Evolutionary conservation across 2,888 invertebrate genomes (phyloP), one percentile per base, ranked within the genome.

Genomic region (Morinoia aosen): DNA sequence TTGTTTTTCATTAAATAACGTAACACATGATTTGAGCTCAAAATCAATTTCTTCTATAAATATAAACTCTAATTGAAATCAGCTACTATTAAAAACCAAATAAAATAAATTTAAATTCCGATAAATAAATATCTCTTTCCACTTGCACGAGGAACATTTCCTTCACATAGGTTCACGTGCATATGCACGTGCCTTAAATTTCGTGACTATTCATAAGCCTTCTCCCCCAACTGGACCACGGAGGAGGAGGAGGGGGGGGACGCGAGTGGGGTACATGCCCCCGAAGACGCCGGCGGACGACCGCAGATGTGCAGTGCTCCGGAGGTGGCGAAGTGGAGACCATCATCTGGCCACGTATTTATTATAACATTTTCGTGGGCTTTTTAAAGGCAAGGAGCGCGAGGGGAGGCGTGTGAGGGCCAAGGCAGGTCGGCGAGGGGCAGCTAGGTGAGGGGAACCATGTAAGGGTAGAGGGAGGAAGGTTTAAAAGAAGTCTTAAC

Each of bases 271-370:
- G 25, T 16, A 76, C 33, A 2, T 76, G 76, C 76, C 33, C 33
- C 25, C 10, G 25, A 33, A 76, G 14, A 2, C 19, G 61, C 58
- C 12, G 61, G 56, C 11, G 4, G 10, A 14, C 48, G 93, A 93
- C 93, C 93, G 39, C 93, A 93, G 48, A 93, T 93, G 93, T 48
- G 93, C 48, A 93, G 57, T 93, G 25, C 57, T 57, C 57, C 33
- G 57, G 93, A 93, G 93, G 93, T 93, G 93, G 48, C 93, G 93
- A 93, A 93, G 93, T 93, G 93, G 25, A 93, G 93, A 93, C 93
- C 33, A 93, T 93, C 93, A 57, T 93, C 93, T 93, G 93, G 93
- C 57, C 93, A 93, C 93, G 93, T 93, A 93, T 93, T 93, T 93
- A 93, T 90, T 90, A 90, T 90, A 90, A 90, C 90, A 90, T 90